Conservation (phyloP, 2,797 vertebrate genomes). For the Gymnothorax javanicus region DNA sequence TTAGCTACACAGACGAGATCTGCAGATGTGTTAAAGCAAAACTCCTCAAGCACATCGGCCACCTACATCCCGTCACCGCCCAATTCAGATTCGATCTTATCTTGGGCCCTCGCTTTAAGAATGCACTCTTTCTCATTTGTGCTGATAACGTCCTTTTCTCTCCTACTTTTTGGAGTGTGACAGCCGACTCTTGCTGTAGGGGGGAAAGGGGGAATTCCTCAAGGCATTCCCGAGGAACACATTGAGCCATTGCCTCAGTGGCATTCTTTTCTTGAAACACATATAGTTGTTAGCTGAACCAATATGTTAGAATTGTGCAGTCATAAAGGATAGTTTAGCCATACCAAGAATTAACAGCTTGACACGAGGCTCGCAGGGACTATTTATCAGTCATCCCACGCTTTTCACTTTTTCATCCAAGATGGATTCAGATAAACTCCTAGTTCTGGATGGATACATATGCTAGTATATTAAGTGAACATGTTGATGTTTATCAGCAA, state of each 20-base stretch:
- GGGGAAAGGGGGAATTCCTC: constrained; percentile 6
- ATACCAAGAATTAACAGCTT: background rate
- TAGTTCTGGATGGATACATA: background rate
- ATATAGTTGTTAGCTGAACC: background rate
- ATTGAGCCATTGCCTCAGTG: background rate
- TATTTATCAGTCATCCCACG: background rate
- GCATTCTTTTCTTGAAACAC: background rate
- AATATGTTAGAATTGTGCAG: background rate
- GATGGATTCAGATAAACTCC: background rate
- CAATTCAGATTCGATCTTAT: background rate
- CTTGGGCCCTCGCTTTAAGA: background rate
- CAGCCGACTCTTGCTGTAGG: background rate
- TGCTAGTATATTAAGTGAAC: background rate
- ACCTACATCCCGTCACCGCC: background rate
- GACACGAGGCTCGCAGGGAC: background rate
- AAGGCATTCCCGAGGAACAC: background rate
- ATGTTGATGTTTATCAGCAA: background rate
- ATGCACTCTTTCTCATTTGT: background rate
- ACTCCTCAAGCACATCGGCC: background rate
- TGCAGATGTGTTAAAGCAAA: constrained; percentile 14
- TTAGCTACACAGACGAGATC: constrained; percentile 13
- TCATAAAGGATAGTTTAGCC: background rate
- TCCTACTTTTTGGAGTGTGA: background rate
- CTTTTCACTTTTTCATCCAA: background rate
- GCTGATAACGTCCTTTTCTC: background rate